Conservation (phyloP, 2,888 invertebrate species). For the Cataglyphis altisquamis region DNA sequence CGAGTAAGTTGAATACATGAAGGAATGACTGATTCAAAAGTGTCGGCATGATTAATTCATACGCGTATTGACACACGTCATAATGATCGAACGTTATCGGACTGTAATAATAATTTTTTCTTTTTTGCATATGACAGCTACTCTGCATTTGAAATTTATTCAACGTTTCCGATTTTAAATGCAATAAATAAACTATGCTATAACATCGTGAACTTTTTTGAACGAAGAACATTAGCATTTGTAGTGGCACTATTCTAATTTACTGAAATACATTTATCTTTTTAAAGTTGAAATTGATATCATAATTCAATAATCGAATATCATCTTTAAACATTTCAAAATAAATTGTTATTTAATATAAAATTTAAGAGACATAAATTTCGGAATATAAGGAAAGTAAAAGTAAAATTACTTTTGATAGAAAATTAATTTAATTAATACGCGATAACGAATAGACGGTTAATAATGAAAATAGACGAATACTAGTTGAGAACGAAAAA, state of each 20-base stretch:
- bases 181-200: conserved; percentile 13
- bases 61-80: conserved; percentile 25
- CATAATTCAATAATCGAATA: conserved; percentile 5
- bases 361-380: neutral
- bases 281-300: neutral
- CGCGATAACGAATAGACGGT: neutral
- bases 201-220: neutral
- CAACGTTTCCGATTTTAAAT: conserved; percentile 31
- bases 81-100: conserved; percentile 39
- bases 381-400: neutral
- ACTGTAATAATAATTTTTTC: conserved; percentile 22
- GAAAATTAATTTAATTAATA: neutral
- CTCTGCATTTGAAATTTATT: conserved; percentile 40
- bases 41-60: conserved; percentile 46
- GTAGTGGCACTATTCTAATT: conserved; percentile 13
- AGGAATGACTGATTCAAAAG: conserved; percentile 24
- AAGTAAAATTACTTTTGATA: neutral
- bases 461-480: neutral
- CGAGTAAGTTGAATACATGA: neutral
- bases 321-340: neutral
- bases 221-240: conserved; percentile 10
- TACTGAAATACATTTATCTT: conserved; percentile 14
- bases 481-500: neutral
- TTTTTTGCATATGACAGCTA: conserved; percentile 23
- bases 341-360: neutral